Evolutionary conservation across 2,888 invertebrate species (phyloP).

Genomic region (Neoitamus cyanurus): DNA sequence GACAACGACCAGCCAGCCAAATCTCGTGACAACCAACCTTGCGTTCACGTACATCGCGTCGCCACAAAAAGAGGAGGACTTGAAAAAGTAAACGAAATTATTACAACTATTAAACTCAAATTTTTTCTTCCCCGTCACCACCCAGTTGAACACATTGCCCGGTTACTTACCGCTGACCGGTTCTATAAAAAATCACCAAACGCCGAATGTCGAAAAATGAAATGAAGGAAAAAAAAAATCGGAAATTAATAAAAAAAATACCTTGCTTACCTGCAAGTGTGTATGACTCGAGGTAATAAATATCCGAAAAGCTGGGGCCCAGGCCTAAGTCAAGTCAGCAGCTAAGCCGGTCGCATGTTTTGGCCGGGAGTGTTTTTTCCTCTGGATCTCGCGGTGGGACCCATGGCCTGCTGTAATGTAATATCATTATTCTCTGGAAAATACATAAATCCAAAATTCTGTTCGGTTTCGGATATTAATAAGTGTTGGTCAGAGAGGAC

Average conservation of each 20-base stretch:
- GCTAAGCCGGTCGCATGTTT: slow-evolving; percentile 13
- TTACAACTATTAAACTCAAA: slow-evolving; percentile 37
- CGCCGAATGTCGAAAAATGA: not conserved
- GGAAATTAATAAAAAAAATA: slow-evolving; percentile 28
- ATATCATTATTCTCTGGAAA: slow-evolving; percentile 46
- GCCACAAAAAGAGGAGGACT: not conserved
- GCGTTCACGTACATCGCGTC: not conserved
- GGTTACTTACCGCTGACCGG: slow-evolving; percentile 23
- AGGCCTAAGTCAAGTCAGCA: not conserved
- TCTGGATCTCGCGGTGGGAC: not conserved
- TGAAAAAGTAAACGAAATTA: slow-evolving; percentile 28
- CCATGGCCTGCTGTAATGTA: slow-evolving; percentile 15
- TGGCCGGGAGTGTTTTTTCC: not conserved
- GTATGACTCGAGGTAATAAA: slow-evolving; percentile 46
- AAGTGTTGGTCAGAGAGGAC: slow-evolving; percentile 19
- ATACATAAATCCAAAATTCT: slow-evolving; percentile 47
- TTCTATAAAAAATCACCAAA: slow-evolving; percentile 42
- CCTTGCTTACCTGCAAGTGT: slow-evolving; percentile 44
- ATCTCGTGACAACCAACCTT: slow-evolving; percentile 2
- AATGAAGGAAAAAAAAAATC: slow-evolving; percentile 8
- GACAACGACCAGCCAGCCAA: not conserved
- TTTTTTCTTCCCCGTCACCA: not conserved
- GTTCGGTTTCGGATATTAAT: slow-evolving; percentile 46
- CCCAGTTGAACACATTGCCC: not conserved
- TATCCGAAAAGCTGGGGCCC: slow-evolving; percentile 18